phyloP scores from a whole-genome alignment of 1,140 invertebrate species.

The Tetramorium parvispinum region DNA sequence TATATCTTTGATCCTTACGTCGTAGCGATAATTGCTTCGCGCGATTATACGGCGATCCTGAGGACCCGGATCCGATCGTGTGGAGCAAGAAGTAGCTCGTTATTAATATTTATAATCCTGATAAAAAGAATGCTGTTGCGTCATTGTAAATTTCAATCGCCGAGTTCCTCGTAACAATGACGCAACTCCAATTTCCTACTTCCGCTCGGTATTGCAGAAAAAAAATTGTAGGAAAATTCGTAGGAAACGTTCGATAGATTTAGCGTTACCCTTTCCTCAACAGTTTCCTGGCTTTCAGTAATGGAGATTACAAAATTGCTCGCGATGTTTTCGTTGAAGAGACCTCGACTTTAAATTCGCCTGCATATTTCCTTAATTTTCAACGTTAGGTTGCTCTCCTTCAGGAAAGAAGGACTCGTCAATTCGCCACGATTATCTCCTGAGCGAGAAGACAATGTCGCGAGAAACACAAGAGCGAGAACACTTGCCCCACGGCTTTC shows the following conservation, averaged over 20 bases:
- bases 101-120: conserved; percentile 22
- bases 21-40: conserved; percentile 3
- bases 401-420: not conserved
- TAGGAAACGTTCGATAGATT: not conserved
- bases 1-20: conserved; percentile 12
- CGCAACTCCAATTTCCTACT: not conserved
- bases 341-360: not conserved
- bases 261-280: not conserved
- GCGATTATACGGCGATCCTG: not conserved
- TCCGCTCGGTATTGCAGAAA: not conserved
- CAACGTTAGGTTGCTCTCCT: not conserved
- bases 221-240: not conserved
- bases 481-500: not conserved
- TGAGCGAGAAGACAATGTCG: not conserved
- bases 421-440: not conserved
- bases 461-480: too few relatives aligned
- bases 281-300: not conserved
- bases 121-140: not conserved
- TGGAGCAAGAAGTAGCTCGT: not conserved
- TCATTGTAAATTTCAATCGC: not conserved
- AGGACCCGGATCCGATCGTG: not conserved
- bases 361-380: not conserved
- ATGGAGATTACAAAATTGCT: not conserved
- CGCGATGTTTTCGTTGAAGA: not conserved
- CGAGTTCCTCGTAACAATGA: not conserved